These are phyloP conservation scores for Macroglossus sobrinus DNA, from an alignment of 2,113 vertebrate species.

Conservation along the genomic window DNA sequence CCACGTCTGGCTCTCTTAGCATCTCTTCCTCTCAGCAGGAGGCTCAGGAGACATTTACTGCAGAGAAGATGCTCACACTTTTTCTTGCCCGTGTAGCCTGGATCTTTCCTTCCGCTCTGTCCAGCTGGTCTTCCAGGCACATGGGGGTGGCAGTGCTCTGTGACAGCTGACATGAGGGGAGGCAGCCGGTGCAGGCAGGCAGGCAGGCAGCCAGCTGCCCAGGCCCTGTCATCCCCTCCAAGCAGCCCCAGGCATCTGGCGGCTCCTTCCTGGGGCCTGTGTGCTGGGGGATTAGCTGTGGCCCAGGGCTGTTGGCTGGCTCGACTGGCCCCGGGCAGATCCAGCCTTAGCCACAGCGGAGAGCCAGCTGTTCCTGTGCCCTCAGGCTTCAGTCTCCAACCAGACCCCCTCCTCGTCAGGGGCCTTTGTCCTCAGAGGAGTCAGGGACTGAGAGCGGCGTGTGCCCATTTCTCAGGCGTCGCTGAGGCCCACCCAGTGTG, in stretches of 20 bases:
- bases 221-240: not conserved
- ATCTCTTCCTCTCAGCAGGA: not conserved
- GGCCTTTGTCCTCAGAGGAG: not conserved
- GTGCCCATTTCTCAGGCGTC: fast-evolving
- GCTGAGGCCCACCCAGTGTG: fast-evolving
- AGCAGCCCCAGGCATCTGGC: not conserved
- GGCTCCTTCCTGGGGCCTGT: not conserved
- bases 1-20: fast-evolving
- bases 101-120: not conserved
- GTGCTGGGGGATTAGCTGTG: not conserved
- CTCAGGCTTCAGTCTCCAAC: not conserved
- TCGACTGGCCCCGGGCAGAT: not conserved
- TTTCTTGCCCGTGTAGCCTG: not conserved
- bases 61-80: fast-evolving
- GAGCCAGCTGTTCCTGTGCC: not conserved
- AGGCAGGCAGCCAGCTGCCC: not conserved
- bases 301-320: not conserved
- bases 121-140: not conserved
- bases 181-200: not conserved
- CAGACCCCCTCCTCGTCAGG: fast-evolving
- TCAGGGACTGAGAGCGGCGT: fast-evolving
- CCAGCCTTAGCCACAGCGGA: not conserved
- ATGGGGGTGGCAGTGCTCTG: fast-evolving
- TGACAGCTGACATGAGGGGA: fast-evolving
- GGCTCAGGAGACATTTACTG: not conserved